Evolutionary conservation across 2,113 vertebrate genomes (phyloP), one percentile per base, ranked within the genome.

Genomic region (Benitochromis conjunctus): DNA sequence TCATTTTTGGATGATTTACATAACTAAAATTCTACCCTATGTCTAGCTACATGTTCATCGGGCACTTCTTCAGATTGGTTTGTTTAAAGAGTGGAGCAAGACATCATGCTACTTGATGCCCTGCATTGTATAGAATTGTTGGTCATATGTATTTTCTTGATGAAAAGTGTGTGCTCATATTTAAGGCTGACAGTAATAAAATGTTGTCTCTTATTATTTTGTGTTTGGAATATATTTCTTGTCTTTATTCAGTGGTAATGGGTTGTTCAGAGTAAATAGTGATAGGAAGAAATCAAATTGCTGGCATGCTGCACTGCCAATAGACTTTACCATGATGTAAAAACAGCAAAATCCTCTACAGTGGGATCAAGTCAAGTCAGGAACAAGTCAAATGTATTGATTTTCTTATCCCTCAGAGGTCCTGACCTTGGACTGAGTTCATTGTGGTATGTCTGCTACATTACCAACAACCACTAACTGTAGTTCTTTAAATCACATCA

Each of bases 141-240:
- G 92, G 85, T 91, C 91, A 93, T 93, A 89, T 95, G 93, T 96
- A 95, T 96, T 96, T 94, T 95, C 92, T 96, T 94, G 93, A 95
- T 94, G 93, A 94, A 93, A 93, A 94, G 89, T 95, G 92, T 96
- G 94, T 96, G 96, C 94, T 95, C 95, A 95, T 96, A 95, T 96
- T 96, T 96, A 96, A 96, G 94, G 95, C 94, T 96, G 94, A 96
- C 93, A 95, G 95, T 94, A 96, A 96, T 95, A 96, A 96, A 96
- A 95, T 94, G 95, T 95, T 96, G 93, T 95, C 95, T 94, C 93
- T 94, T 95, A 94, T 92, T 7, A 62, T 41, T 34, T 26, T 86
- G 71, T 81, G 48, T 43, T 86, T 38, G 36, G 36, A 78, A 21
- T 57, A 19, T 76, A 11, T 78, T 18, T 46, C 8, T 81, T 54